Percentiles rank a stretch among this genome's conserved stretches.
These are phyloP conservation scores for Pseudorhombus dupliciocellatus DNA, from an alignment of 2,113 vertebrate genomes.

Conservation along the genomic window DNA sequence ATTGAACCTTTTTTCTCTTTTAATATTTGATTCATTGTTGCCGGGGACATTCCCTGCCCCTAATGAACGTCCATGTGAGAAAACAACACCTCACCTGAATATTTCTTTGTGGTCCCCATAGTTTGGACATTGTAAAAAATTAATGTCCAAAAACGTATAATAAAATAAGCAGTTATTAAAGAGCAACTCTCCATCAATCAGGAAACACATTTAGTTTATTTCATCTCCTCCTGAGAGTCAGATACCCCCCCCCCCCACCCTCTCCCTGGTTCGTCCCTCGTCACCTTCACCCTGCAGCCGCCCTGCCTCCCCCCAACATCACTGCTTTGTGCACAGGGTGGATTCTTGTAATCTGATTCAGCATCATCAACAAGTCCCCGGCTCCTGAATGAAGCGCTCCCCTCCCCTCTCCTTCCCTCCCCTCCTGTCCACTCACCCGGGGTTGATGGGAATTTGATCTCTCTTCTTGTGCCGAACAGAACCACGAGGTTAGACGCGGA, in stretches of 20 bases:
- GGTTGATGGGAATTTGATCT: slow-evolving; percentile 46
- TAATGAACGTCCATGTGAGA: background rate
- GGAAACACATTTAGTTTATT: slow-evolving; percentile 25
- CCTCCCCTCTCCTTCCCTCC: background rate
- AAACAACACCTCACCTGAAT: no score
- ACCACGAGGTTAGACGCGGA: background rate
- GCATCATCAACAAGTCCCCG: slow-evolving; percentile 49
- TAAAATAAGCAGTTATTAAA: no score
- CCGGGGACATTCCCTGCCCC: no score
- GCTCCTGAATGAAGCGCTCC: background rate
- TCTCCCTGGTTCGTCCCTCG: slow-evolving; percentile 5
- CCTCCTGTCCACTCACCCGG: background rate
- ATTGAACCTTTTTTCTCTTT: background rate
- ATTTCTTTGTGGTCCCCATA: no score
- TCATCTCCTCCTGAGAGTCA: slow-evolving; percentile 27
- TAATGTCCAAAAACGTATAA: no score
- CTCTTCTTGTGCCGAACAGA: slow-evolving; percentile 36
- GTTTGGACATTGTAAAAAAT: no score
- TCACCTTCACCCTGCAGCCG: slow-evolving; percentile 52
- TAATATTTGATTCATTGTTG: background rate
- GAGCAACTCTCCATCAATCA: no score
- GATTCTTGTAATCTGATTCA: slow-evolving; percentile 52
- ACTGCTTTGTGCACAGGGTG: slow-evolving; percentile 20
- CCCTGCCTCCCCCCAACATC: slow-evolving; percentile 27
- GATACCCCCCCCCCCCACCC: background rate